A percentile compares a stretch with the other conserved stretches of the same genome.
These are phyloP conservation scores for Tineola bisselliella DNA, from an alignment of 2,888 invertebrate species.

Conservation along the genomic window DNA sequence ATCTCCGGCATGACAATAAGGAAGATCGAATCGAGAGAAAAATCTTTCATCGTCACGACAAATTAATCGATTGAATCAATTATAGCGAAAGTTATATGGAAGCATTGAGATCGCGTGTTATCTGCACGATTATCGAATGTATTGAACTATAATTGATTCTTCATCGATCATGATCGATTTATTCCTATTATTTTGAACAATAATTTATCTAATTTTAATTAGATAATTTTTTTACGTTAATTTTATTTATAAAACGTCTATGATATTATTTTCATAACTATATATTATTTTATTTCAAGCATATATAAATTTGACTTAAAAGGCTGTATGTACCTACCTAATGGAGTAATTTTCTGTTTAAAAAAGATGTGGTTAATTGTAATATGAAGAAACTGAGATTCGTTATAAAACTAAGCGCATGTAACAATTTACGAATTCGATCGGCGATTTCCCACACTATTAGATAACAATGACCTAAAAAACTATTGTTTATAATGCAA, in stretches of 20 bases:
- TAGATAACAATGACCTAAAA: neutral
- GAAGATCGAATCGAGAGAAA: neutral
- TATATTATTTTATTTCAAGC: no score
- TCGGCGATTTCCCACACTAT: neutral
- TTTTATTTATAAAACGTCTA: no score
- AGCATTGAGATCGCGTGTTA: neutral
- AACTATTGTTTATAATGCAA: constrained; percentile 1
- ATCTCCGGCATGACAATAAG: neutral
- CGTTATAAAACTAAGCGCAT: neutral
- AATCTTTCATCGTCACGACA: neutral
- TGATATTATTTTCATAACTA: no score
- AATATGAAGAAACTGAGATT: no score
- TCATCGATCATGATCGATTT: neutral
- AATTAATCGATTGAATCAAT: neutral
- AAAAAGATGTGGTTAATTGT: no score
- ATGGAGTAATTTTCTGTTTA: no score
- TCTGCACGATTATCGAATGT: neutral
- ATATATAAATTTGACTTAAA: no score
- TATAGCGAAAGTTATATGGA: neutral
- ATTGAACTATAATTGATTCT: neutral
- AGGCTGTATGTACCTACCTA: no score
- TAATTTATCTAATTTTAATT: no score
- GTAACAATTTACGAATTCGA: neutral
- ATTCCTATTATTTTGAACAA: neutral
- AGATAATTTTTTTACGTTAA: no score